Conservation (phyloP, 2,113 vertebrate species). For the Neotragus pygmaeus region DNA sequence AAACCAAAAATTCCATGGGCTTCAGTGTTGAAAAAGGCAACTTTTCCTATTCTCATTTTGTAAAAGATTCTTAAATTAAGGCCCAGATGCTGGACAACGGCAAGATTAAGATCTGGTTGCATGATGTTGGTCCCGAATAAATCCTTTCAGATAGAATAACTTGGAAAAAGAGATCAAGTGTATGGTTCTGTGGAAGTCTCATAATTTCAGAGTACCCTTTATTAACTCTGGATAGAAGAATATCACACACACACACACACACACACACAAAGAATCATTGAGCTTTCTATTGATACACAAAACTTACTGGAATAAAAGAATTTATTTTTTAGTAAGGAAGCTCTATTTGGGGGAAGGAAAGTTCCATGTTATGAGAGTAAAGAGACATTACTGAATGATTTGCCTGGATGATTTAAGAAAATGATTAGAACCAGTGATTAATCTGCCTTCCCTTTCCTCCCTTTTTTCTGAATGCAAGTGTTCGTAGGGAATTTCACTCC, state of each 20-base stretch:
- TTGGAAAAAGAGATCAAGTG: neutral
- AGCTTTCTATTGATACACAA: neutral
- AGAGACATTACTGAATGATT: neutral
- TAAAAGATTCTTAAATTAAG: neutral
- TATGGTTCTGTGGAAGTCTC: neutral
- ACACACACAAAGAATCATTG: neutral
- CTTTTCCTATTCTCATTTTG: neutral
- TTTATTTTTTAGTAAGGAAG: neutral
- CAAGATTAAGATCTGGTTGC: neutral
- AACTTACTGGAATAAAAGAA: neutral
- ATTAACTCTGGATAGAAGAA: neutral
- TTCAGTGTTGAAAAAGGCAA: neutral
- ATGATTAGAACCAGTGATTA: neutral
- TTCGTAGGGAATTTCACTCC: fast-evolving
- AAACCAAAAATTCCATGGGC: neutral
- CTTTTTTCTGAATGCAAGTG: neutral
- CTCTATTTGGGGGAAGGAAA: neutral
- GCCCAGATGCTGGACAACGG: neutral
- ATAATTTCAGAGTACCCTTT: neutral
- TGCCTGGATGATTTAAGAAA: neutral
- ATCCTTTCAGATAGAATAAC: neutral
- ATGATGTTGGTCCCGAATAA: neutral
- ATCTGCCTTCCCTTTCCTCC: fast-evolving
- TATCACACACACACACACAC: neutral
- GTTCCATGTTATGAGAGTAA: neutral